phyloP scores from a whole-genome alignment of 2,888 invertebrate genomes.

The Mesorhabditis belari region DNA sequence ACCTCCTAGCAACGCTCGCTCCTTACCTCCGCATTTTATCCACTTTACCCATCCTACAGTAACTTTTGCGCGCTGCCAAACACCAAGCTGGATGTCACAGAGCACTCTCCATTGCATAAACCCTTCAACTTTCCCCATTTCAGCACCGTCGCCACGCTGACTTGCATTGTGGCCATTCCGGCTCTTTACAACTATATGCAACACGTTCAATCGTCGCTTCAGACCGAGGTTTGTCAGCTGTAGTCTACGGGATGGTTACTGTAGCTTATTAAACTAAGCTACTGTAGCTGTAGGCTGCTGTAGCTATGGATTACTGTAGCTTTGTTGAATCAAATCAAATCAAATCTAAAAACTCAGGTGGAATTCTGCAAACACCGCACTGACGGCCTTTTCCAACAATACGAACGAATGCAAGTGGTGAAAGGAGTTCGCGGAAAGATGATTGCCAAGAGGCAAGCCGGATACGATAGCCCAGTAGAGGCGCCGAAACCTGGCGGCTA shows the following conservation, averaged over 20 bases:
- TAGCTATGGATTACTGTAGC: too few species aligned
- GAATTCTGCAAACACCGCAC: slow-evolving; percentile 46
- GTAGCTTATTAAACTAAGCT: neutral
- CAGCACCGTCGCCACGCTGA: slow-evolving; percentile 47
- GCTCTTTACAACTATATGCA: slow-evolving; percentile 52
- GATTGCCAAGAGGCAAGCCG: slow-evolving; percentile 37
- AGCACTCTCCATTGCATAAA: too few species aligned
- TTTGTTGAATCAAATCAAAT: too few species aligned
- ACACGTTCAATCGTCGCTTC: slow-evolving; percentile 47
- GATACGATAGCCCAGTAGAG: slow-evolving; percentile 22
- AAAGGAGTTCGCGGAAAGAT: slow-evolving; percentile 40
- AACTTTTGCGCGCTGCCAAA: too few species aligned
- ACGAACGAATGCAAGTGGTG: slow-evolving; percentile 33
- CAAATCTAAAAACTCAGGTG: slow-evolving; percentile 16
- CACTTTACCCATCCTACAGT: too few species aligned
- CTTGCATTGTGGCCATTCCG: slow-evolving; percentile 48
- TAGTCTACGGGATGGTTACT: neutral
- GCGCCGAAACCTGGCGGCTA: neutral
- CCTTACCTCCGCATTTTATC: too few species aligned
- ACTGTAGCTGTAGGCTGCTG: neutral
- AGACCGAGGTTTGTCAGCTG: slow-evolving; percentile 34
- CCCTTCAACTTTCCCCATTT: slow-evolving; percentile 25
- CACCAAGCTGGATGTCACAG: too few species aligned
- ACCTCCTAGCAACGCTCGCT: too few species aligned
- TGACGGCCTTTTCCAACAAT: slow-evolving; percentile 38